These are phyloP conservation scores for Rhingia rostrata DNA, from an alignment of 2,888 invertebrate species.

Conservation along the genomic window DNA sequence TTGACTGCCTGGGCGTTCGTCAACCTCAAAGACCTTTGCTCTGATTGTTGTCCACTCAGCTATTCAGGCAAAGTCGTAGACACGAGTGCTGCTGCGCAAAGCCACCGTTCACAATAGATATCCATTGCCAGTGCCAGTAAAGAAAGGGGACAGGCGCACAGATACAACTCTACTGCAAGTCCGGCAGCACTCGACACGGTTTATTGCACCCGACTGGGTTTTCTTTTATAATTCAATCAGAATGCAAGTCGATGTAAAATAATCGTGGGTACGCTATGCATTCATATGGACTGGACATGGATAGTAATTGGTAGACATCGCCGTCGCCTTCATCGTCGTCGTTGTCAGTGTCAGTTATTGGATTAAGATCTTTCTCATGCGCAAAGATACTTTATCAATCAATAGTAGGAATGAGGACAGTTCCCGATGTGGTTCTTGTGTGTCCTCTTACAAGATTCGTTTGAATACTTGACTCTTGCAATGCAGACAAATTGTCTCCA, in stretches of 20 bases:
- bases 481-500: slow-evolving; percentile 24
- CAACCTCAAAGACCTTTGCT: slow-evolving; percentile 55
- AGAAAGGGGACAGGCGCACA: background rate
- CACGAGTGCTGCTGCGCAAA: background rate
- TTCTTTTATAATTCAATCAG: slow-evolving; percentile 63
- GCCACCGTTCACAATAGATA: slow-evolving; percentile 40
- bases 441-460: slow-evolving; percentile 7
- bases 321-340: background rate
- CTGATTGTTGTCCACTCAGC: slow-evolving; percentile 45
- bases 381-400: slow-evolving; percentile 40
- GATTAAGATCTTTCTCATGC: slow-evolving; percentile 38
- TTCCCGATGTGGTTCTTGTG: background rate
- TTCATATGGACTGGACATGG: slow-evolving; percentile 29
- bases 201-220: slow-evolving; percentile 61
- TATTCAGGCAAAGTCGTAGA: slow-evolving; percentile 19
- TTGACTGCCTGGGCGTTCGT: slow-evolving; percentile 33
- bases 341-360: slow-evolving; percentile 20
- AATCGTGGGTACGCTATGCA: slow-evolving; percentile 26
- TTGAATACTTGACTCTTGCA: slow-evolving; percentile 3
- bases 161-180: slow-evolving; percentile 15
- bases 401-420: slow-evolving; percentile 21
- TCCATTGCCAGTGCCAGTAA: slow-evolving; percentile 30
- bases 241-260: slow-evolving; percentile 45
- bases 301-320: slow-evolving; percentile 31
- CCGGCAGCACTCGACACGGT: slow-evolving; percentile 36